Percentiles rank a stretch among this genome's conserved stretches.
Evolutionary conservation across 2,113 vertebrate species (phyloP).

Genomic region (Pedetes capensis): DNA sequence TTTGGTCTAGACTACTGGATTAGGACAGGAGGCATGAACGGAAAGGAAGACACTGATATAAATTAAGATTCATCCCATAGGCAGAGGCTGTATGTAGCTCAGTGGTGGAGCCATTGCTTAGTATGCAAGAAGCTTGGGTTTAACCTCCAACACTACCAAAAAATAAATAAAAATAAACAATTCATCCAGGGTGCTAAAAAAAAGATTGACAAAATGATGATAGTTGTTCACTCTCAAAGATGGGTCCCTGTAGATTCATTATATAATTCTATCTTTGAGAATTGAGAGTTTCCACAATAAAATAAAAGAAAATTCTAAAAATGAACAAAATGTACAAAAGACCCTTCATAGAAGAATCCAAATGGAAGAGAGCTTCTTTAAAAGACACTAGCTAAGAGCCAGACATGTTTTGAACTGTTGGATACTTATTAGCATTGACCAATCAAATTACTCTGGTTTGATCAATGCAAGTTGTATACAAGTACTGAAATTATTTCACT

Average conservation of each 20-base stretch:
- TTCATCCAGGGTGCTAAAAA: not conserved
- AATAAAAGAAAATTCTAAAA: not conserved
- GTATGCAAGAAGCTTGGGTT: not conserved
- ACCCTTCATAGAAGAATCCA: not conserved
- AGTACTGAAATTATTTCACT: not conserved
- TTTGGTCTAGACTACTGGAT: not conserved
- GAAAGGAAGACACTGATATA: not conserved
- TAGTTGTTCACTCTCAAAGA: not conserved
- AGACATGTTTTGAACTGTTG: too few species aligned
- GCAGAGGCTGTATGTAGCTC: not conserved
- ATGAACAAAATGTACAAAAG: not conserved
- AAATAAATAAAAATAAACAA: not conserved
- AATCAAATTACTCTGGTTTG: not conserved
- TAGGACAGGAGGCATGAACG: too few species aligned
- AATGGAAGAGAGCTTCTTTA: not conserved
- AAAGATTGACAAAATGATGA: not conserved
- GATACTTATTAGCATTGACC: not conserved
- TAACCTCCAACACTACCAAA: not conserved
- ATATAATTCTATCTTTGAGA: not conserved
- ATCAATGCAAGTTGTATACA: not conserved
- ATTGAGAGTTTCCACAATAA: not conserved
- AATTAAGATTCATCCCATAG: not conserved
- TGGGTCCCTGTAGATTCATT: not conserved
- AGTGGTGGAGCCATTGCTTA: too few species aligned
- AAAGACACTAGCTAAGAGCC: not conserved